These are phyloP conservation scores for Paedocypris micromegethes DNA, from an alignment of 2,797 vertebrate genomes.

Conservation along the genomic window DNA sequence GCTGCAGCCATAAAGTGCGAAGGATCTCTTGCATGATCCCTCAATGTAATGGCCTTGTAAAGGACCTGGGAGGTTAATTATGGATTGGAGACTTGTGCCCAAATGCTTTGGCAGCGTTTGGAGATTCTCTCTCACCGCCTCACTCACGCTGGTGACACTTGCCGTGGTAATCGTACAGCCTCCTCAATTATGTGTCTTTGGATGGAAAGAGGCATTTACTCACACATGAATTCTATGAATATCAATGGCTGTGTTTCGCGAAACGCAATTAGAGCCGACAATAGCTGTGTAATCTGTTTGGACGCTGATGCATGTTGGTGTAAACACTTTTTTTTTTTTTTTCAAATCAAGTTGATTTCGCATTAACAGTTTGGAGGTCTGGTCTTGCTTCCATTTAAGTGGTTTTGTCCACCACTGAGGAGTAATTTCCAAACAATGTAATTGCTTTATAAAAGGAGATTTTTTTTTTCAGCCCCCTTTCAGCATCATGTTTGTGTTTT, in stretches of 20 bases:
- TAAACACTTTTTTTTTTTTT: constrained; percentile 61
- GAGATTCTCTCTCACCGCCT: constrained; percentile 44
- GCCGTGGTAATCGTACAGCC: constrained; percentile 54
- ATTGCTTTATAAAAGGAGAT: constrained; percentile 53
- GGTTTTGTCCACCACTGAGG: constrained; percentile 44
- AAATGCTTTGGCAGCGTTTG: constrained; percentile 57
- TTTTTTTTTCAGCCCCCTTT: constrained; percentile 41
- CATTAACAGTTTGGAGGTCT: constrained; percentile 36
- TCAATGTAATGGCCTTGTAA: constrained; percentile 56
- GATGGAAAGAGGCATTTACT: constrained; percentile 63
- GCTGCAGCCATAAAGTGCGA: constrained; percentile 61
- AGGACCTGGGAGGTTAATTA: constrained; percentile 69
- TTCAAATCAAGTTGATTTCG: constrained; percentile 59
- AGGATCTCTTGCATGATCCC: constrained; percentile 45
- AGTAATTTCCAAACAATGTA: constrained; percentile 53
- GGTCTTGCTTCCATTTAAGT: constrained; percentile 46
- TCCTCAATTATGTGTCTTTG: constrained; percentile 63
- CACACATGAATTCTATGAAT: constrained; percentile 67
- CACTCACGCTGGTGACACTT: constrained; percentile 29
- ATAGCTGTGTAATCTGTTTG: constrained; percentile 57
- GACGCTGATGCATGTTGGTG: constrained; percentile 50
- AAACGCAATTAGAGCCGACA: constrained; percentile 66
- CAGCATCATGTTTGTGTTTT: constrained; percentile 61
- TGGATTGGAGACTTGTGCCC: constrained; percentile 63
- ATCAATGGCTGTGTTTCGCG: constrained; percentile 64